Percentiles rank a stretch among this genome's conserved stretches.
These are phyloP conservation scores for Ooceraea biroi DNA, from an alignment of 1,140 invertebrate genomes.

Conservation along the genomic window DNA sequence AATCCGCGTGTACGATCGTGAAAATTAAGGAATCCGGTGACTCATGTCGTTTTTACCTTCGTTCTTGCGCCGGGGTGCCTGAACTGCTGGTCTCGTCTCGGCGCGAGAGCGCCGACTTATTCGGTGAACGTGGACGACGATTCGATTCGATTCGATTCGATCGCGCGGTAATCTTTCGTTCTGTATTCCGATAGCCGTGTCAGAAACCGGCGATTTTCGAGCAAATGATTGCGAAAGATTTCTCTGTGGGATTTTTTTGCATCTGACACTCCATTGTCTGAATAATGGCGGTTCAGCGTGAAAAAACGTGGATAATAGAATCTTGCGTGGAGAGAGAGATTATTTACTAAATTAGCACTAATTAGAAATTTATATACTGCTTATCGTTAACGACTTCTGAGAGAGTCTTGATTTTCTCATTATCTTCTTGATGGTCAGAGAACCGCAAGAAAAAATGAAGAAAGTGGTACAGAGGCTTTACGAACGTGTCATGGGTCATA, in stretches of 20 bases:
- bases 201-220: no score
- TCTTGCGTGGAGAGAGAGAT: background rate
- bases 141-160: slow-evolving; percentile 42
- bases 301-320: background rate
- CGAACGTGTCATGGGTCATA: slow-evolving; percentile 9
- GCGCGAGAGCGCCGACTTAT: slow-evolving; percentile 41
- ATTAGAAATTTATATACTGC: background rate
- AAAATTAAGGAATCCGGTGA: slow-evolving; percentile 53
- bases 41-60: slow-evolving; percentile 42
- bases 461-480: background rate
- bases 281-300: no score
- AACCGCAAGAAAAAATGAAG: background rate
- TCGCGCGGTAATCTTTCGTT: slow-evolving; percentile 1
- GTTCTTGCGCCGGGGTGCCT: slow-evolving; percentile 6
- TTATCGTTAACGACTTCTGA: background rate
- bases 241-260: no score
- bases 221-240: no score
- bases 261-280: no score
- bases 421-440: background rate
- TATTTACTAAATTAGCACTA: slow-evolving; percentile 7
- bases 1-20: slow-evolving; percentile 33
- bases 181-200: no score
- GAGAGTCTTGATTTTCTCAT: background rate
- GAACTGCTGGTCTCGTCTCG: background rate
- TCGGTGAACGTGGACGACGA: slow-evolving; percentile 26